These are phyloP conservation scores for Heliothis subflexa DNA, from an alignment of 1,140 invertebrate species.

Conservation along the genomic window DNA sequence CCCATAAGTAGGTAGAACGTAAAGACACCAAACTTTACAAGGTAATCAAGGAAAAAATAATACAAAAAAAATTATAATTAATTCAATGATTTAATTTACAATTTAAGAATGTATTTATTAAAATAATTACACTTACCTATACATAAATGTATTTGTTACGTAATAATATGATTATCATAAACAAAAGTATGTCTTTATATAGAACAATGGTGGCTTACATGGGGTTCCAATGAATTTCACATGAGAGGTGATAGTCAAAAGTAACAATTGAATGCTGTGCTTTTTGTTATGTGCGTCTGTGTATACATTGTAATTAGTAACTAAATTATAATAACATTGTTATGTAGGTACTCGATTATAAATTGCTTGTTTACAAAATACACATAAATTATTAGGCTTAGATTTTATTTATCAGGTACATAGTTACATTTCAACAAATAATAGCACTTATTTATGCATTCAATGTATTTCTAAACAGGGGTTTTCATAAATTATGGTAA, in stretches of 20 bases:
- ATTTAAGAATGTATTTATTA: background rate
- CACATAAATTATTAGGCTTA: too few relatives aligned
- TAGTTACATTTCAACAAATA: too few relatives aligned
- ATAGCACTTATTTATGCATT: too few relatives aligned
- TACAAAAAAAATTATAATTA: background rate
- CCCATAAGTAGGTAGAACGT: background rate
- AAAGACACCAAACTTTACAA: background rate
- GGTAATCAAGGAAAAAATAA: background rate
- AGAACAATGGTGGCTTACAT: constrained; percentile 59
- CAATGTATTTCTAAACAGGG: too few relatives aligned
- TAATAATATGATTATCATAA: background rate
- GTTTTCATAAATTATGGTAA: too few relatives aligned
- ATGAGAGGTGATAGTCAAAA: constrained; percentile 11
- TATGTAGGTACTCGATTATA: too few relatives aligned
- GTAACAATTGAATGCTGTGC: background rate
- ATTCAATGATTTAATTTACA: constrained; percentile 1
- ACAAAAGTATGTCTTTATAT: constrained; percentile 48
- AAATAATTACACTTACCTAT: background rate
- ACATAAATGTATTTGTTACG: background rate
- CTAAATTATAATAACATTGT: too few relatives aligned
- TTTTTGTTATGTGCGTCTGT: too few relatives aligned
- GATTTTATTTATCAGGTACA: too few relatives aligned
- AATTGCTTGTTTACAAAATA: too few relatives aligned
- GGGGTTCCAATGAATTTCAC: constrained; percentile 53
- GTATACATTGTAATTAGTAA: too few relatives aligned